phyloP scores from a whole-genome alignment of 1,140 invertebrate species.

The Apocrypta bakeri region DNA sequence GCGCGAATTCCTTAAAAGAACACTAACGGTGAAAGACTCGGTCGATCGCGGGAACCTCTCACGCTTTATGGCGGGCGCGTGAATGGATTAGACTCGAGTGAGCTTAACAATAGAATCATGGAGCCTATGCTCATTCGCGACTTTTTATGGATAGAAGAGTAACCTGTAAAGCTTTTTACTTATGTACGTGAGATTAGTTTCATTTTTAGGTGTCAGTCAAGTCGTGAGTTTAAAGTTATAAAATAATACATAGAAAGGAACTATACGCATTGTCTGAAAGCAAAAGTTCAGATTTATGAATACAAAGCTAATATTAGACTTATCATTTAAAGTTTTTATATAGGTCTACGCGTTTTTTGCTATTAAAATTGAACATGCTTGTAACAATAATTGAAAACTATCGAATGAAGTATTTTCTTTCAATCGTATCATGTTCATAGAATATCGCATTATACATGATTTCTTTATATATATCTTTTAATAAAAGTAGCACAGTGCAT shows the following conservation, averaged over 20 bases:
- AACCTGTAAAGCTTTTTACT: neutral
- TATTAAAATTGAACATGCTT: too few relatives aligned
- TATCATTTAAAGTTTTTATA: too few relatives aligned
- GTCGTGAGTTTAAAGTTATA: neutral
- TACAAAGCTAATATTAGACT: too few relatives aligned
- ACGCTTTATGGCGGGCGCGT: slow-evolving; percentile 3
- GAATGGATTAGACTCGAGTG: neutral
- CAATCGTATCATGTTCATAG: too few relatives aligned
- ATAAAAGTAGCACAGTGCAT: too few relatives aligned
- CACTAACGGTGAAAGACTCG: slow-evolving; percentile 27
- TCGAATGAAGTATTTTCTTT: too few relatives aligned
- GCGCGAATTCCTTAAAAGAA: slow-evolving; percentile 20
- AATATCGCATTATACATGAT: too few relatives aligned
- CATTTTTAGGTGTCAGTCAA: slow-evolving; percentile 12
- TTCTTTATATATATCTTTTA: too few relatives aligned
- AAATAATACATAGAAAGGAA: neutral
- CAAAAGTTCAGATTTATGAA: too few relatives aligned
- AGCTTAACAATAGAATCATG: slow-evolving; percentile 23
- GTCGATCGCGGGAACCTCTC: slow-evolving; percentile 40
- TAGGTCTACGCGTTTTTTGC: too few relatives aligned
- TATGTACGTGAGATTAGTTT: slow-evolving; percentile 15
- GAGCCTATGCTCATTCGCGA: slow-evolving; percentile 13
- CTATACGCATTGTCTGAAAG: too few relatives aligned
- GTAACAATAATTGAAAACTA: too few relatives aligned
- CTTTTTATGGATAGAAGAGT: slow-evolving; percentile 22